Evolutionary conservation across 37 sponge, comb jelly and placozoan species (phyloP), one percentile per base, ranked within the genome.

Genomic region (Aplysina aerophoba): DNA sequence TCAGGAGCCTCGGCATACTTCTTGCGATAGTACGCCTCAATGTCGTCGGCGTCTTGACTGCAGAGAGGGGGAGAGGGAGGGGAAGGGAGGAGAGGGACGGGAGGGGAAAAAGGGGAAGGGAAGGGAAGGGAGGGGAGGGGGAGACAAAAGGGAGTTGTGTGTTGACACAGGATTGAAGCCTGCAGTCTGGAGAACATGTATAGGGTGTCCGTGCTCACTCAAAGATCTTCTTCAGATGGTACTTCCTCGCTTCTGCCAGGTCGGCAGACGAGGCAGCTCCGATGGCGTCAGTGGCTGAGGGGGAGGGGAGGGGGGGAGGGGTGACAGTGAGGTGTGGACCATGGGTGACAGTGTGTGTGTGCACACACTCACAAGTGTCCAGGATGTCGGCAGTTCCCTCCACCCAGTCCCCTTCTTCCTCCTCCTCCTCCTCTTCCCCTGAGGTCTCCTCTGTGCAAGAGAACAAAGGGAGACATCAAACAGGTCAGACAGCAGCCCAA

Each of bases 11-110:
- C 80, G 55, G 90, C 95, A 86, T 93, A 97, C 81, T 93, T 93
- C 86, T 93, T 83, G 20, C 88, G 72, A 81, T 89, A 91, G 40
- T 94, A 94, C 55, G 92, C 92, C 30, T 93, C 97, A 24, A 94
- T 36, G 20, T 81, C 79, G 56, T 97, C 93, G 38, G 83, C 92
- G 54, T 85, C 85, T 34, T 87, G 87, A 71, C 73, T 71, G 73
- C 34, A 19, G n/a, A 12, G 25, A 11, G 27, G 69, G 25, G 69
- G 41, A n/a, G 77, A 39, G 41, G 22, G 44, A 44, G 22, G 19
- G 77, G 19, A 22, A 35, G 44, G 44, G 37, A n/a, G 2, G 79
- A 25, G 24, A 0, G 55, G 39, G 0, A 20, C 53, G 12, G 67
- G 27, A 53, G n/a, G 67, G n/a, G 67, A 0, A 55, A 79, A 50